These are phyloP conservation scores for Norana najaformis DNA, from an alignment of 2,888 invertebrate species.

Conservation along the genomic window DNA sequence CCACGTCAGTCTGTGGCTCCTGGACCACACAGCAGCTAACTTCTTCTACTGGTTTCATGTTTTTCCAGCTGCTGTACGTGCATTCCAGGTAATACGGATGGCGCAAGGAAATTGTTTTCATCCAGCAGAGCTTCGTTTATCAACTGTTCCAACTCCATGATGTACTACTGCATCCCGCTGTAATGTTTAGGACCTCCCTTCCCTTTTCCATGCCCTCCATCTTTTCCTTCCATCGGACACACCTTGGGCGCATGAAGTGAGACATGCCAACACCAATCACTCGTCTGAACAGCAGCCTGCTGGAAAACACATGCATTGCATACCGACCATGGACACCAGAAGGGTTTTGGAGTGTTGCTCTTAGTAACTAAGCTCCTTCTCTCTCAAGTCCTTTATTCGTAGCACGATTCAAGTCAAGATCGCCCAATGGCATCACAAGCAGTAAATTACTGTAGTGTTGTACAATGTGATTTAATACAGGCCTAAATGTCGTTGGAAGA, in stretches of 20 bases:
- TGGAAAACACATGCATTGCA: not conserved
- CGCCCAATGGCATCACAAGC: not conserved
- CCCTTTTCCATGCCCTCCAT: not conserved
- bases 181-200: not conserved
- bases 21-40: not conserved
- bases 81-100: not conserved
- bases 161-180: too few relatives aligned
- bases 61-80: not conserved
- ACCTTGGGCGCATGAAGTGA: not conserved
- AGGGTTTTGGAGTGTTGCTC: not conserved
- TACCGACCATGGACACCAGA: not conserved
- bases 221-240: not conserved
- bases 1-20: not conserved
- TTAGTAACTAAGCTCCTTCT: not conserved
- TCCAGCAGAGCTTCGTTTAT: too few relatives aligned
- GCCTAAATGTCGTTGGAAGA: not conserved
- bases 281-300: not conserved
- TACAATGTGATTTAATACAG: not conserved
- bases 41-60: not conserved
- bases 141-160: too few relatives aligned
- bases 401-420: not conserved
- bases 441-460: not conserved
- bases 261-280: not conserved
- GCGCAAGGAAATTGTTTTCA: not conserved
- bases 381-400: not conserved